phyloP scores from a whole-genome alignment of 2,797 vertebrate genomes.

The Craterocephalus amniculus region DNA sequence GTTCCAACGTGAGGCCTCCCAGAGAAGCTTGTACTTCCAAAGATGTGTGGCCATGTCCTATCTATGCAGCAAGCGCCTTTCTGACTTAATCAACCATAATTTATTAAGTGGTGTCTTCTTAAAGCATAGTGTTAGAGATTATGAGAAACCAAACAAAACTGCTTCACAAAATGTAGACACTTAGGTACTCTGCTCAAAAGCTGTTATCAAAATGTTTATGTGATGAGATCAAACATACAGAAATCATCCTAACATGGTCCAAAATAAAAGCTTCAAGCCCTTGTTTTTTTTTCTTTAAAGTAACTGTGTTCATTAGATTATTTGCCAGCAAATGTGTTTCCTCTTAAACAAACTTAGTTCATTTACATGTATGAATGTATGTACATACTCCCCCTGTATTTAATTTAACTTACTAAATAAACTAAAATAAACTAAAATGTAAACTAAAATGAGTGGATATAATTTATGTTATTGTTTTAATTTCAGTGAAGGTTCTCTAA shows the following conservation, averaged over 20 bases:
- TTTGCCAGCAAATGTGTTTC: neutral
- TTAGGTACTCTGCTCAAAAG: neutral
- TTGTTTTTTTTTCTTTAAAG: neutral
- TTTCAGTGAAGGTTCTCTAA: neutral
- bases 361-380: neutral
- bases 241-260: neutral
- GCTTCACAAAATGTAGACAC: neutral
- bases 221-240: neutral
- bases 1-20: slow-evolving; percentile 47
- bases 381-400: neutral
- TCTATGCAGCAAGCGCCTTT: slow-evolving; percentile 17
- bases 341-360: neutral
- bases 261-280: neutral
- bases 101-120: neutral
- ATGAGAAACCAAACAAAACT: neutral
- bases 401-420: neutral
- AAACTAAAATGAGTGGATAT: neutral
- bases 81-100: slow-evolving; percentile 5
- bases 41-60: slow-evolving; percentile 53
- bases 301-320: neutral
- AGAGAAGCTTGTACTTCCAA: slow-evolving; percentile 29
- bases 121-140: neutral
- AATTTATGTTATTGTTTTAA: neutral
- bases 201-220: neutral
- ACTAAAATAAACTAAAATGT: no score